Conservation (phyloP, 2,797 vertebrate genomes). For the Intellagama lesueurii region DNA sequence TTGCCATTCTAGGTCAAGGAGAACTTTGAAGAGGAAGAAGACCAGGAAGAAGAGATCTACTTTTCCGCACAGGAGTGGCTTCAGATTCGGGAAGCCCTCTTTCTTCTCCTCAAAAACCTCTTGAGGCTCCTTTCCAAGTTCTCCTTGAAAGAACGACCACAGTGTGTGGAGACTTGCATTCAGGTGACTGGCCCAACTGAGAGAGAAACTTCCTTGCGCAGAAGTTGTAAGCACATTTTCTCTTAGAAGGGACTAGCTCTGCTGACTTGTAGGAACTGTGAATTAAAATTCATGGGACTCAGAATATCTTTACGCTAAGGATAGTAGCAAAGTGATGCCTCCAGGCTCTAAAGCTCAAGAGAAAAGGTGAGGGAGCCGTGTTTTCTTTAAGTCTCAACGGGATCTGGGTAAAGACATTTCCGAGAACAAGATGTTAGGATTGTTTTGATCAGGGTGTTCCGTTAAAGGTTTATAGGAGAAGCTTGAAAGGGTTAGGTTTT, state of each 20-base stretch:
- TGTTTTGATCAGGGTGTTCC: no score
- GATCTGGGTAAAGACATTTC: neutral
- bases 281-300: neutral
- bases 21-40: conserved; percentile 70
- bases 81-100: conserved; percentile 81
- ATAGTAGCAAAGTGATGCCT: neutral
- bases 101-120: conserved; percentile 84
- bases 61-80: conserved; percentile 84
- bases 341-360: neutral
- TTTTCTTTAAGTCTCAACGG: no score
- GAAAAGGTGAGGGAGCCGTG: no score
- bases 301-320: no score
- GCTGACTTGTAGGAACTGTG: no score
- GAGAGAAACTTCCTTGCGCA: no score
- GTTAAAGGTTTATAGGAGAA: neutral
- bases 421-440: neutral
- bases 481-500: no score
- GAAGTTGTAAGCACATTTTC: neutral
- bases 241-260: neutral
- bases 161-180: conserved; percentile 81
- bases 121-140: conserved; percentile 87
- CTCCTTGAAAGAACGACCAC: conserved; percentile 85
- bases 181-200: conserved; percentile 76
- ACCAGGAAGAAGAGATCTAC: conserved; percentile 76
- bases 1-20: conserved; percentile 70